Conservation (phyloP, 2,797 vertebrate species). For the Phyllotis vaccarum region DNA sequence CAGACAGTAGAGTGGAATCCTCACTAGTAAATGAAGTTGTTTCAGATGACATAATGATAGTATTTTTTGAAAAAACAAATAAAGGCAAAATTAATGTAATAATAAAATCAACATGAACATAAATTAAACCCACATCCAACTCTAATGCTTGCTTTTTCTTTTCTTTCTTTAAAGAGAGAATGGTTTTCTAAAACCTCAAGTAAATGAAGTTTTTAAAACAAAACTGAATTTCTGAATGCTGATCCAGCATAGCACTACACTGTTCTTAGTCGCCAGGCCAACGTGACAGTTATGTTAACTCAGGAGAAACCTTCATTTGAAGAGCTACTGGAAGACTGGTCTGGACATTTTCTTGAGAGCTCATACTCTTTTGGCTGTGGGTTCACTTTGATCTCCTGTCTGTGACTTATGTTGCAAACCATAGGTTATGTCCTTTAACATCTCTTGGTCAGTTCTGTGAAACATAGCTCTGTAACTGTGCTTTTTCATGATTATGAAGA, state of each 20-base stretch:
- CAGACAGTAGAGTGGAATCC: not conserved
- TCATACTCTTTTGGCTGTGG: slow-evolving; percentile 99
- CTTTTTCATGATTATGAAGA: slow-evolving; percentile 98
- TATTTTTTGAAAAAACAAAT: not conserved
- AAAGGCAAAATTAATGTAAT: not conserved
- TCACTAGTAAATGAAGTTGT: not conserved
- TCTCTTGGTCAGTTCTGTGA: slow-evolving; percentile 98
- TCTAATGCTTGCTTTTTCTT: slow-evolving; percentile 89
- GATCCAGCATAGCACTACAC: slow-evolving; percentile 80
- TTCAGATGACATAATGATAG: not conserved
- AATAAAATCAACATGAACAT: slow-evolving; percentile 91
- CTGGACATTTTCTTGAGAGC: slow-evolving; percentile 98
- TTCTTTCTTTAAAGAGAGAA: slow-evolving; percentile 92
- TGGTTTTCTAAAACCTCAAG: slow-evolving; percentile 91
- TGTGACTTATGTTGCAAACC: slow-evolving; percentile 91
- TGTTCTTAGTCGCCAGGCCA: slow-evolving; percentile 78
- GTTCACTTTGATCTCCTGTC: slow-evolving; percentile 99
- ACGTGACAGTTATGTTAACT: slow-evolving; percentile 80
- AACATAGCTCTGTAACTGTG: slow-evolving; percentile 99
- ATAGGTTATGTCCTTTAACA: not conserved
- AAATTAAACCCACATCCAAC: slow-evolving; percentile 99
- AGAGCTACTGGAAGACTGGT: slow-evolving; percentile 99
- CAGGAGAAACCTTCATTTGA: slow-evolving; percentile 88
- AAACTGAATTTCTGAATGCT: slow-evolving; percentile 46
- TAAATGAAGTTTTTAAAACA: slow-evolving; percentile 86